phyloP scores from a whole-genome alignment of 1,140 invertebrate genomes.

The Anastrepha obliqua region DNA sequence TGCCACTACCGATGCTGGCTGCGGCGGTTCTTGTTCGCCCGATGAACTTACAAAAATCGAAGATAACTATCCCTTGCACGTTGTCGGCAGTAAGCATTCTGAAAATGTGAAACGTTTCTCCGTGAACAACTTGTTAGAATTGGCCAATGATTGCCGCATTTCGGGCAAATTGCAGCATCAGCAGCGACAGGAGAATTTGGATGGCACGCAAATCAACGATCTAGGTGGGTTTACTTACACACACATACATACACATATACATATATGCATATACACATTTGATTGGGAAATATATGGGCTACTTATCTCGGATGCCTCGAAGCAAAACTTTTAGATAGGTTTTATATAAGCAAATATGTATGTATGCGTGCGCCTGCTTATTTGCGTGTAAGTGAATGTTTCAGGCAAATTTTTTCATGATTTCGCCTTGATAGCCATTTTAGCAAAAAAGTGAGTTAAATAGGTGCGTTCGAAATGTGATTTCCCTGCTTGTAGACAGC shows the following conservation, averaged over 20 bases:
- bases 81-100: conserved; percentile 55
- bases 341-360: too few relatives aligned
- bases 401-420: too few relatives aligned
- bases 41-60: conserved; percentile 19
- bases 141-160: conserved; percentile 56
- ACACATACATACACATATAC: neutral
- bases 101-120: conserved; percentile 62
- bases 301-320: too few relatives aligned
- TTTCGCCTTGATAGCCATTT: too few relatives aligned
- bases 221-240: conserved; percentile 9
- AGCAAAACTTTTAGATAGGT: too few relatives aligned
- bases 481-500: too few relatives aligned
- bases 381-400: too few relatives aligned
- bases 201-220: conserved; percentile 46
- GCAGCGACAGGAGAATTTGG: conserved; percentile 48
- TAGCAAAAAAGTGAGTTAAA: too few relatives aligned
- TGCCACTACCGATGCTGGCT: neutral
- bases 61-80: conserved; percentile 33
- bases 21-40: conserved; percentile 19
- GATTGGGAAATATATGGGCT: neutral
- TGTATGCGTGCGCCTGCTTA: too few relatives aligned
- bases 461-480: too few relatives aligned
- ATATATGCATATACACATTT: neutral
- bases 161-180: conserved; percentile 54
- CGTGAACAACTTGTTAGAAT: conserved; percentile 60